These are phyloP conservation scores for Philhelius pedissequus DNA, from an alignment of 2,888 invertebrate species.

Conservation along the genomic window DNA sequence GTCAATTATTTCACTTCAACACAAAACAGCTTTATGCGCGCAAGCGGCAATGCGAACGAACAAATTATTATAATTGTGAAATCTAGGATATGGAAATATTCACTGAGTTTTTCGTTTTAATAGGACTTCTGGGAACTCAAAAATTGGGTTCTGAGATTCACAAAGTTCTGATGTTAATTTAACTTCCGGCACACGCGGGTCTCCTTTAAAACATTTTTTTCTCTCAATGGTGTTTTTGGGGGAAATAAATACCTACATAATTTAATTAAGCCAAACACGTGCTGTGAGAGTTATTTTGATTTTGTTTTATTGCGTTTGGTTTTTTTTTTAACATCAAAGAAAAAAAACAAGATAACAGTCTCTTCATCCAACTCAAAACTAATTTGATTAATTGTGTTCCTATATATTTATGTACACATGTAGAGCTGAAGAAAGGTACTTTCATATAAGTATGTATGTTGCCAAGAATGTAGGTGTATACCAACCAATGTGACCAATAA, in stretches of 20 bases:
- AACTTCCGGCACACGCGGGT: background rate
- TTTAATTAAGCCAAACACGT: background rate
- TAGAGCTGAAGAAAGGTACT: too few species aligned
- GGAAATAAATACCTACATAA: background rate
- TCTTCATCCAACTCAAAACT: too few species aligned
- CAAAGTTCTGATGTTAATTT: constrained; percentile 3
- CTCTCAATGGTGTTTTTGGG: background rate
- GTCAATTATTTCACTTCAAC: background rate
- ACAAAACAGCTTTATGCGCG: background rate
- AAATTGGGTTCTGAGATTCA: background rate
- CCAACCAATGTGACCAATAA: too few species aligned
- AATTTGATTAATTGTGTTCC: too few species aligned
- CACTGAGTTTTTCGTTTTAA: background rate
- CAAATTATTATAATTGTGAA: background rate
- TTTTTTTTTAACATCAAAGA: too few species aligned
- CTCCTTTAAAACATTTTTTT: background rate
- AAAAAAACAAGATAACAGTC: too few species aligned
- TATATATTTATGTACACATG: too few species aligned
- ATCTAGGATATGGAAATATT: background rate
- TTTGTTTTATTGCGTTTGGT: too few species aligned
- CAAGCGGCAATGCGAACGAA: background rate
- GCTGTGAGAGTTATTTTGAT: background rate
- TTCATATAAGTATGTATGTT: too few species aligned
- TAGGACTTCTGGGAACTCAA: background rate
- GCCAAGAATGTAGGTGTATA: too few species aligned